Conservation (phyloP, 2,113 vertebrate species). For the Ictalurus furcatus region DNA sequence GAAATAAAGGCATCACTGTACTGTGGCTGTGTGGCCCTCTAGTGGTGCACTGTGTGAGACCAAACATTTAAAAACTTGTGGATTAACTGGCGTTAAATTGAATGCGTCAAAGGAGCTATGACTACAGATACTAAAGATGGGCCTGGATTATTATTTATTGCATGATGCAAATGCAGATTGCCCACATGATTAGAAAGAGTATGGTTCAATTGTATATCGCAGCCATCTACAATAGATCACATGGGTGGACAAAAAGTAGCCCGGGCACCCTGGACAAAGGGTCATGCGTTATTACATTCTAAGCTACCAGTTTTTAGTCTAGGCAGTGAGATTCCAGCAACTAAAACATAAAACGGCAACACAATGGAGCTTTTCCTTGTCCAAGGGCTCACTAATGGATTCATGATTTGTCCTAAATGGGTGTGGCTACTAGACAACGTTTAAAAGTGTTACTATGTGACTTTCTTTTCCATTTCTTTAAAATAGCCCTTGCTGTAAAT, state of each 20-base stretch:
- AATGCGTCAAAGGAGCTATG: too few relatives aligned
- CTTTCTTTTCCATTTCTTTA: not conserved
- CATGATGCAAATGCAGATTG: not conserved
- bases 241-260: too few relatives aligned
- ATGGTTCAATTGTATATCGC: not conserved
- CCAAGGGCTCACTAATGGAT: too few relatives aligned
- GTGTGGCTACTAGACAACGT: not conserved
- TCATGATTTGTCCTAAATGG: not conserved
- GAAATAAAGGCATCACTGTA: not conserved
- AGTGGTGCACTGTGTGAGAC: not conserved
- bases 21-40: not conserved
- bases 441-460: not conserved
- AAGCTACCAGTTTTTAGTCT: not conserved
- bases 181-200: not conserved
- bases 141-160: too few relatives aligned
- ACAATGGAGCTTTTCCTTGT: not conserved
- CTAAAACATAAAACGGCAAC: not conserved
- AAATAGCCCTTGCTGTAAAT: too few relatives aligned
- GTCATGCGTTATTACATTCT: not conserved
- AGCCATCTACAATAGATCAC: too few relatives aligned
- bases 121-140: too few relatives aligned
- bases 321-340: not conserved
- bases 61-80: not conserved
- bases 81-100: too few relatives aligned
- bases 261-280: too few relatives aligned